Base-by-base conservation (phyloP, 1,140 invertebrate genomes). In the Pseudomyrmex gracilis region DNA sequence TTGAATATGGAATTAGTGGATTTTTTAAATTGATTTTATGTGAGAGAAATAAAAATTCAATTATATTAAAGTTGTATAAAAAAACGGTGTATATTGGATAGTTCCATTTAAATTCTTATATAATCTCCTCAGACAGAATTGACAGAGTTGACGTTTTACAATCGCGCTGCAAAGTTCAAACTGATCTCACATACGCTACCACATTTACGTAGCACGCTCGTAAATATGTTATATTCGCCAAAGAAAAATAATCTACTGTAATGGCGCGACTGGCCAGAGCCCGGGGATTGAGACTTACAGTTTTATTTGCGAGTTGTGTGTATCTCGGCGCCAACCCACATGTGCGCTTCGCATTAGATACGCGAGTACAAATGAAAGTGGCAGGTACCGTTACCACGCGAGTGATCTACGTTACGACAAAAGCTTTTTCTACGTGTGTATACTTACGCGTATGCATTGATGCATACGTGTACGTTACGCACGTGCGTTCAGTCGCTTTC, bases 281-380 rank as follows among this genome's bases (percentile, higher is more conserved):
- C 22, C 24, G 2, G 15, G 22, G 0, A 80, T 80, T 58, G 43
- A 71, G 43, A 70, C 55, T 76, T 43, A 70, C 43, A 53, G 51
- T 82, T 84, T 84, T 83, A 85, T 88, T 85, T 53, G 34, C n/a
- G 13, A 34, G 34, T 34, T 47, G 45, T 63, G 63, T 57, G 60
- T 87, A 68, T 55, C 77, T 84, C 68, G 83, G 70, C 77, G 84
- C 66, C 87, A 89, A 87, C 88, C 88, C 88, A 90, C 87, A 90
- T 90, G 83, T 82, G 76, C 57, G 82, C 22, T 67, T 89, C 63
- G 64, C 82, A 87, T 90, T 89, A 89, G 89, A 87, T 89, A 90
- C 77, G 88, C 83, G 80, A 73, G 88, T 82, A 87, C 84, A 88
- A 90, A 90, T 83, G 89, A 90, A 90, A 90, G 89, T 90, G 89